A percentile compares a stretch with the other conserved stretches of the same genome.
Evolutionary conservation across 2,888 invertebrate genomes (phyloP).

Genomic region (Lamellibrachia satsuma): DNA sequence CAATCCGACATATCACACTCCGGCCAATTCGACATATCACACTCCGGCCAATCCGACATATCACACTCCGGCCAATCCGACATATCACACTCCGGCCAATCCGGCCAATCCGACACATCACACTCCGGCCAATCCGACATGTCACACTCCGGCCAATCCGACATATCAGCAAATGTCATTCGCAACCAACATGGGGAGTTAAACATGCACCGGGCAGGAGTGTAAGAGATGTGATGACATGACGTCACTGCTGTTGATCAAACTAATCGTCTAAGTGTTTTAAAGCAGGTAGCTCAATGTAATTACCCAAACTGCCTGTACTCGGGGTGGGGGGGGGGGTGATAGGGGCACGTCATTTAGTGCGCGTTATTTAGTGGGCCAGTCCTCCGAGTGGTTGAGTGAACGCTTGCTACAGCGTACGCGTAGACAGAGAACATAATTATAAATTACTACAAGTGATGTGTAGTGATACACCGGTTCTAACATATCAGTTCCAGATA

Average conservation of each 20-base stretch:
- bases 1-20: no score
- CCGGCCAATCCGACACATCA: no score
- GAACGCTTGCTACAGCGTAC: background rate
- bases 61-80: no score
- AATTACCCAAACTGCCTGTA: background rate
- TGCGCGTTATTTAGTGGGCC: background rate
- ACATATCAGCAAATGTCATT: background rate
- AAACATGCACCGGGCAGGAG: background rate
- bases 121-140: no score
- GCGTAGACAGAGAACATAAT: background rate
- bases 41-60: no score
- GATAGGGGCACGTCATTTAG: background rate
- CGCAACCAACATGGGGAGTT: background rate
- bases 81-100: no score
- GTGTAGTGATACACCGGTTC: background rate
- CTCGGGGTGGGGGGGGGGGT: background rate
- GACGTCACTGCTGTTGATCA: background rate
- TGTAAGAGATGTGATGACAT: background rate
- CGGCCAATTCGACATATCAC: no score
- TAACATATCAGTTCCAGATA: background rate
- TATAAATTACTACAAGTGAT: background rate
- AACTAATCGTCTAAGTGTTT: background rate
- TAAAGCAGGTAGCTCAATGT: background rate
- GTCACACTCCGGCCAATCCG: background rate
- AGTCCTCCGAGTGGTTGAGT: background rate